Percentiles rank a stretch among this genome's conserved stretches.
Conservation (phyloP, 2,888 invertebrate species). For the Thelaira solivaga region DNA sequence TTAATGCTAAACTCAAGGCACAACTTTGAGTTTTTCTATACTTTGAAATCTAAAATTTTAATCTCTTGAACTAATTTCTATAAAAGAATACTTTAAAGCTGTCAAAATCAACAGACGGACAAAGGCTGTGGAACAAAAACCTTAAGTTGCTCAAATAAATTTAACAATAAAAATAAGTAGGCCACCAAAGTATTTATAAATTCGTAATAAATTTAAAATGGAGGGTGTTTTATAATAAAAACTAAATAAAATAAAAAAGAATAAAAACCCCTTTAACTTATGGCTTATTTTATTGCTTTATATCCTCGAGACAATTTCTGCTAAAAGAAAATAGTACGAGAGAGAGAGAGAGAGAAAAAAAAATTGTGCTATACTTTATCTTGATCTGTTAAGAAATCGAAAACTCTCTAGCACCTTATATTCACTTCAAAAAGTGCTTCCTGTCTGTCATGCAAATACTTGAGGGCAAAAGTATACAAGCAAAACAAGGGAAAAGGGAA, state of each 20-base stretch:
- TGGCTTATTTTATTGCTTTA: conserved; percentile 57
- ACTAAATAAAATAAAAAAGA: neutral
- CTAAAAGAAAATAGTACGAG: too few species aligned
- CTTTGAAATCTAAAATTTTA: too few species aligned
- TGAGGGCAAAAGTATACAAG: neutral
- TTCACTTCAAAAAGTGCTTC: conserved; percentile 45
- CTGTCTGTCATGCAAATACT: conserved; percentile 42
- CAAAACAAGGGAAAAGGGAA: conserved; percentile 15
- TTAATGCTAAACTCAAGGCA: too few species aligned
- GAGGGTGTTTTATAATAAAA: conserved; percentile 52
- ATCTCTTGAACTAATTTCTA: too few species aligned
- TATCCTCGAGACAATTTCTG: conserved; percentile 60
- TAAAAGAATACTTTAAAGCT: conserved; percentile 7
- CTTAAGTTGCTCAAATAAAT: neutral
- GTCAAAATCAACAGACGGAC: neutral
- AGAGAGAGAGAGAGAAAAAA: neutral
- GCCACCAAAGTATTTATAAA: conserved; percentile 52
- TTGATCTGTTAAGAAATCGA: conserved; percentile 59
- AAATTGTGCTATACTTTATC: conserved; percentile 46
- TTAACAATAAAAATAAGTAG: conserved; percentile 49
- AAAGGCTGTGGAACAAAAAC: neutral
- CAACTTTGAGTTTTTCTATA: too few species aligned
- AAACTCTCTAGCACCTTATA: conserved; percentile 52
- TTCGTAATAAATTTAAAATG: conserved; percentile 46
- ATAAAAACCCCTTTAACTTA: conserved; percentile 52